These are phyloP conservation scores for Myotis pilosus DNA, from an alignment of 2,797 vertebrate species.

Conservation along the genomic window DNA sequence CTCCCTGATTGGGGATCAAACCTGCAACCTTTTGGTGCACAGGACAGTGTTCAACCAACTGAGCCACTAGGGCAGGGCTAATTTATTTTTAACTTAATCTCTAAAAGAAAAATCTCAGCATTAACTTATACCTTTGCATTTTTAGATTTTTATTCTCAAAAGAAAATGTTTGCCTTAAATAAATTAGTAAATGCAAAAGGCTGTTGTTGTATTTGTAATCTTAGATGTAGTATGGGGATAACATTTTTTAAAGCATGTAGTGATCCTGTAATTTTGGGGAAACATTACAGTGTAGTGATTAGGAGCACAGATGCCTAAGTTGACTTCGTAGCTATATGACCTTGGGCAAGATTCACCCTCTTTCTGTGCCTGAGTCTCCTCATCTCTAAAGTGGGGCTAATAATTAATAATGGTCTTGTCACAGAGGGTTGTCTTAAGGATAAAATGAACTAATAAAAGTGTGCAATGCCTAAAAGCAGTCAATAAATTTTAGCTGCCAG, in stretches of 20 bases:
- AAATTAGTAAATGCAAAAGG: conserved; percentile 32
- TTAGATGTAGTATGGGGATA: not conserved
- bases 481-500: not conserved
- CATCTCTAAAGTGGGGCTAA: not conserved
- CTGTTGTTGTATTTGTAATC: not conserved
- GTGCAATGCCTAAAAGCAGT: not conserved
- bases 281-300: not conserved
- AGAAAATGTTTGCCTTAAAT: conserved; percentile 24
- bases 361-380: not conserved
- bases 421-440: not conserved
- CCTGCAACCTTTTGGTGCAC: not conserved
- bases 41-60: not conserved
- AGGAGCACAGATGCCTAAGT: not conserved
- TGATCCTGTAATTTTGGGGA: not conserved
- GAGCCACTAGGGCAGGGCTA: not conserved
- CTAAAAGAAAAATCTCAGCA: conserved; percentile 25
- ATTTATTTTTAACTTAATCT: not conserved
- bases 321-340: not conserved
- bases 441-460: not conserved
- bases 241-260: not conserved
- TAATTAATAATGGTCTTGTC: conserved; percentile 2
- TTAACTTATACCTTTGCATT: not conserved
- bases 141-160: conserved; percentile 43
- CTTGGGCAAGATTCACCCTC: not conserved
- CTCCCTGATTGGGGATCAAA: not conserved